Base-by-base conservation (phyloP, 2,888 invertebrate genomes). In the Hoplodrina ambigua region DNA sequence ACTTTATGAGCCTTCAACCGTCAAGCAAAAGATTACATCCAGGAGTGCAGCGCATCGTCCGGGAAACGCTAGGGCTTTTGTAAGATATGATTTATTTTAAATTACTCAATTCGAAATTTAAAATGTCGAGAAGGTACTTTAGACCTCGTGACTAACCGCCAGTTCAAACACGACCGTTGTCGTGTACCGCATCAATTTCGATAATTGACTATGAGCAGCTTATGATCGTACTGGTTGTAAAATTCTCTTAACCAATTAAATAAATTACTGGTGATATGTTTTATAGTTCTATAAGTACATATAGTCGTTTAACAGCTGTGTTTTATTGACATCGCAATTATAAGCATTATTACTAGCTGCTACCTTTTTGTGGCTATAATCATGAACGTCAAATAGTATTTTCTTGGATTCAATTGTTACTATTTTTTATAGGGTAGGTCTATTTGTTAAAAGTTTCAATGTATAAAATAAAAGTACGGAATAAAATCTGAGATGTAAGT, bases 201-300 rank as follows among this genome's bases (percentile, higher is more conserved):
- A 72, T 72, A 68, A 75, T 78, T 65, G 66, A 65, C 58, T 30
- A 60, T 67, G 78, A 74, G 54, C 30, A 62, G 67, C 67, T 69
- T 72, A 70, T 71, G 70, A 72, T 58, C 58, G 15, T 20, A 55
- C 37, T 65, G 61, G 54, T 55, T 37, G 63, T 83, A 81, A 83
- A 79, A 71, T 69, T 55, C 58, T 71, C 60, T 55, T 73, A 69
- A 76, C 54, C 70, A 72, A 69, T 81, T 73, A 73, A 79, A 75
- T 81, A 72, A 73, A 80, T 73, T 69, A 70, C 46, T 68, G 37
- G 52, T 73, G 59, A 58, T 60, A 69, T 61, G 52, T 53, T 67
- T 63, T 73, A 75, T 71, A 60, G 75, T 70, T 56, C 3, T 66
- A 50, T 71, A 64, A 71, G 46, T 46, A 46, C 46, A 17, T 37